Evolutionary conservation across 2,797 vertebrate genomes (phyloP), one percentile per base, ranked within the genome.

Genomic region (Tenualosa ilisha): DNA sequence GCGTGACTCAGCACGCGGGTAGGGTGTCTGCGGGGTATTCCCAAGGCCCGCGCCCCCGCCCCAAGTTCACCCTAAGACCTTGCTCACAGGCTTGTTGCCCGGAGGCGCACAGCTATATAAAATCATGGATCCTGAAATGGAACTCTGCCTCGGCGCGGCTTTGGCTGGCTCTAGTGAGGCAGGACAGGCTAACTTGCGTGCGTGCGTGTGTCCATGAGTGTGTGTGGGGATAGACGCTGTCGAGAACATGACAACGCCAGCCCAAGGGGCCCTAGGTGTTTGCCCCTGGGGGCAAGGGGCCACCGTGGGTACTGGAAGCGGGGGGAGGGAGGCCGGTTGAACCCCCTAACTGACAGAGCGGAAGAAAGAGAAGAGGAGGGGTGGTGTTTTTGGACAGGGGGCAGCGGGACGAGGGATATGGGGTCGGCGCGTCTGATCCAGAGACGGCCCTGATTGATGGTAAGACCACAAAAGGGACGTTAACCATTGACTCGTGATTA

Each of bases 401-500:
- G 88, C 90, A 85, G 84, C 86, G 81, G 90, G 91, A 91, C 91
- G 88, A 90, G 91, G 89, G 90, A 91, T 88, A 90, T 24, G 54
- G 84, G 81, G 91, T 82, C 85, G 68, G 84, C 84, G 86, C 75
- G 75, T 85, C 56, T 88, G 87, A 89, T 88, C 68, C 86, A 85
- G 43, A 86, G 84, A 85, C 68, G 59, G 63, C 85, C 88, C 93
- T 95, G 94, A 96, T 95, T 90, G 93, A 96, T 95, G 90, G 90
- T 86, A 90, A 85, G 20, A 85, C 89, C 88, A 95, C 93, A 95
- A 95, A 95, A 93, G 90, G 90, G 91, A 90, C 90, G 94, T 95
- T 95, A 95, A 95, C 93, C 93, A 96, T 96, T 96, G 94, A 95
- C 95, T 94, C 90, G 91, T 96, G 95, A 96, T 96, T 91, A 94